phyloP scores from a whole-genome alignment of 2,888 invertebrate species.

The Cepaea hortensis region DNA sequence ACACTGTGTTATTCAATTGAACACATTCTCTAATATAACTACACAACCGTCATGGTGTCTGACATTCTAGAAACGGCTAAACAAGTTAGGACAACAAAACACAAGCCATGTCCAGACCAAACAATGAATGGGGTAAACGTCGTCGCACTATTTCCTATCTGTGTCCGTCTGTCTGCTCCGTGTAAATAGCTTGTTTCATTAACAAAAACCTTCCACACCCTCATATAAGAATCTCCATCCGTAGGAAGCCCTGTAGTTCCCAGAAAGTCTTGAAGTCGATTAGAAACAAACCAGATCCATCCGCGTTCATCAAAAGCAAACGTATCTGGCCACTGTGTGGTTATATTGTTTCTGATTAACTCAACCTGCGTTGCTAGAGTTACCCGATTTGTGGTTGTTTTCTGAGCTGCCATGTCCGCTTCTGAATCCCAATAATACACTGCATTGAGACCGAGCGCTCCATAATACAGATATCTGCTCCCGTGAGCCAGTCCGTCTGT shows the following conservation, averaged over 20 bases:
- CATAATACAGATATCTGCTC: constrained; percentile 62
- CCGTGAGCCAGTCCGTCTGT: constrained; percentile 62
- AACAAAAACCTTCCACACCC: constrained; percentile 53
- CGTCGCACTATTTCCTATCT: neutral
- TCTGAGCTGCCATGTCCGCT: constrained; percentile 53
- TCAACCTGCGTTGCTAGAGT: constrained; percentile 49
- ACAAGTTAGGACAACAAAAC: neutral
- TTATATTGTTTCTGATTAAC: constrained; percentile 49
- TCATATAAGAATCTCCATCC: constrained; percentile 36
- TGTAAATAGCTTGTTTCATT: constrained; percentile 51
- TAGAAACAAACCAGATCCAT: constrained; percentile 65
- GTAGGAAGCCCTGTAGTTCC: constrained; percentile 30
- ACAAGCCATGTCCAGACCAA: neutral
- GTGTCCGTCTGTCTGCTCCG: constrained; percentile 9
- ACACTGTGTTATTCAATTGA: neutral
- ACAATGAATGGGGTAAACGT: neutral
- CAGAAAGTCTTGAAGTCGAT: constrained; percentile 58
- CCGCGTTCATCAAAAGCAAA: constrained; percentile 58
- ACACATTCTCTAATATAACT: neutral
- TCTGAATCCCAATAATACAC: constrained; percentile 61
- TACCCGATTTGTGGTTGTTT: constrained; percentile 51
- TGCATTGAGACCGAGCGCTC: constrained; percentile 57
- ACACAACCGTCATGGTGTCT: neutral
- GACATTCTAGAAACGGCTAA: neutral
- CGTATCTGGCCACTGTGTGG: constrained; percentile 66